Percentiles rank a stretch among this genome's conserved stretches.
Evolutionary conservation across 1,140 invertebrate genomes (phyloP).

Genomic region (Pseudomyrmex concolor): DNA sequence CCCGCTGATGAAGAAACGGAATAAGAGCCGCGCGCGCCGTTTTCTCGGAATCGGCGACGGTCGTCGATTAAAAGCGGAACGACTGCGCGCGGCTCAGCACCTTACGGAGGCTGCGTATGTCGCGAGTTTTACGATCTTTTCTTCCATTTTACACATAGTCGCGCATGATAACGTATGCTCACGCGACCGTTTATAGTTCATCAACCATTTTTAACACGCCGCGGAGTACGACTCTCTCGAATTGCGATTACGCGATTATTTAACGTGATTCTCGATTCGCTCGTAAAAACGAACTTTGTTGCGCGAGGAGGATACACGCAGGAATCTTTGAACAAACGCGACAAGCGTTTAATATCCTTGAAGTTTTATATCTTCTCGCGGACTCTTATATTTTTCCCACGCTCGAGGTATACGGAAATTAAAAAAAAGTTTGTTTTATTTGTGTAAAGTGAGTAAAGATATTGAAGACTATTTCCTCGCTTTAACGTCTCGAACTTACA

Average conservation of each 20-base stretch:
- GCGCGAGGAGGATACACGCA: not conserved
- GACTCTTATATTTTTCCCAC: not conserved
- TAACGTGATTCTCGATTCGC: not conserved
- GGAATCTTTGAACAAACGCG: not conserved
- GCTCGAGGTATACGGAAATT: not conserved
- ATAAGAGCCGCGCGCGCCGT: not conserved
- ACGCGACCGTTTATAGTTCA: slow-evolving; percentile 29
- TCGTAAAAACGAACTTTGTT: slow-evolving; percentile 36
- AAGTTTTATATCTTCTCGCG: not conserved
- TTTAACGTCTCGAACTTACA: too few relatives aligned
- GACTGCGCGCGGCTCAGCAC: not conserved
- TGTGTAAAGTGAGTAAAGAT: not conserved
- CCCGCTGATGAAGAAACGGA: not conserved
- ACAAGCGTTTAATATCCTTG: not conserved
- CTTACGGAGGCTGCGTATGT: not conserved
- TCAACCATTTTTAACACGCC: not conserved
- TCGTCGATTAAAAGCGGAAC: slow-evolving; percentile 46
- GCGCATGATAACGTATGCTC: slow-evolving; percentile 22
- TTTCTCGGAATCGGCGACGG: slow-evolving; percentile 24
- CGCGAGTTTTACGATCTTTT: slow-evolving; percentile 26
- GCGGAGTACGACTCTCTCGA: not conserved
- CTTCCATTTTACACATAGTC: not conserved
- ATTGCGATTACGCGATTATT: not conserved
- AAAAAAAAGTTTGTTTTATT: not conserved
- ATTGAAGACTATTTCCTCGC: too few relatives aligned